Evolutionary conservation across 2,113 vertebrate genomes (phyloP).

Genomic region (Phyllostomus discolor): DNA sequence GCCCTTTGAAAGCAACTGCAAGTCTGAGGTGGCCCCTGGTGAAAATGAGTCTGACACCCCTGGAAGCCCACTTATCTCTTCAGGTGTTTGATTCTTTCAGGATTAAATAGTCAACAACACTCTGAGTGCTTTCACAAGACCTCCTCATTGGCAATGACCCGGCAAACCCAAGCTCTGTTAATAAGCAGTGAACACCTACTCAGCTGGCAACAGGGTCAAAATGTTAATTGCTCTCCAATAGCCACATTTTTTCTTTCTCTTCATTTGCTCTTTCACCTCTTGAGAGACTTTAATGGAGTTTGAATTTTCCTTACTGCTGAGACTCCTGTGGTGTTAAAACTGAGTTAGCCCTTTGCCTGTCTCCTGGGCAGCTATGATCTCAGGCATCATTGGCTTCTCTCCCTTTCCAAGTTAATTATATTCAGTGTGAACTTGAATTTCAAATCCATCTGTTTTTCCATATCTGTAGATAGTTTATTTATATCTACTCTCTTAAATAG

Average conservation of each 20-base stretch:
- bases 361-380: slow-evolving; percentile 19
- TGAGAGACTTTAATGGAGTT: slow-evolving; percentile 42
- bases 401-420: slow-evolving; percentile 56
- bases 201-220: slow-evolving; percentile 27
- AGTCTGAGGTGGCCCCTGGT: too few species aligned
- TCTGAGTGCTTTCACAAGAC: background rate
- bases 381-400: background rate
- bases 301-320: slow-evolving; percentile 43
- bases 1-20: too few species aligned
- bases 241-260: slow-evolving; percentile 18
- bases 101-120: background rate
- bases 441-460: slow-evolving; percentile 65
- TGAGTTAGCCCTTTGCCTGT: slow-evolving; percentile 63
- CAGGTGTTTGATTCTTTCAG: background rate
- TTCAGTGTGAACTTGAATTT: slow-evolving; percentile 50
- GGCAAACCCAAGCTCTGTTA: slow-evolving; percentile 12
- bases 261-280: slow-evolving; percentile 44
- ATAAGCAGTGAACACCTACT: slow-evolving; percentile 7
- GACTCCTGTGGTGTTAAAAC: slow-evolving; percentile 57
- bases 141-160: slow-evolving; percentile 30
- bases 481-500: slow-evolving; percentile 52
- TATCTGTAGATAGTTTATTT: slow-evolving; percentile 58
- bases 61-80: background rate
- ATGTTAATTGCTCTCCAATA: slow-evolving; percentile 55
- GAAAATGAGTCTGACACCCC: too few species aligned